phyloP scores from a whole-genome alignment of 2,797 vertebrate species.

The Masticophis lateralis region DNA sequence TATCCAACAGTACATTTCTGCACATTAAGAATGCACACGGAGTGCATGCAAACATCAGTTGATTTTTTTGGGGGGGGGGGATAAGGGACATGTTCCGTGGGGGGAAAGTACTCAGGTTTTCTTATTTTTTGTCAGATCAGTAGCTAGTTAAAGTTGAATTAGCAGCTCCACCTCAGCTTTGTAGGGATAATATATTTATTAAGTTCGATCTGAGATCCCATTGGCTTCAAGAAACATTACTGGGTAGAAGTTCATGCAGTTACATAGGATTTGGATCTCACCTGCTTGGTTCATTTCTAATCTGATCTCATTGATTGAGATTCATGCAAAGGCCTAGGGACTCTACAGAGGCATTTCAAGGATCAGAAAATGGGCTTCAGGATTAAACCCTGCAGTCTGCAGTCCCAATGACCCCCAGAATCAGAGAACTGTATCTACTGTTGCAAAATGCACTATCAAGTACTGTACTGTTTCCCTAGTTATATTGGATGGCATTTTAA shows the following conservation, averaged over 20 bases:
- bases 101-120: neutral
- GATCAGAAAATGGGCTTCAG: neutral
- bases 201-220: neutral
- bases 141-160: neutral
- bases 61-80: neutral
- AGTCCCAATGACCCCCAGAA: neutral
- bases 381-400: neutral
- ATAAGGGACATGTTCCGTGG: neutral
- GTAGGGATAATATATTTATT: neutral
- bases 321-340: neutral
- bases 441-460: neutral
- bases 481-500: neutral
- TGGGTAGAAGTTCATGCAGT: too few relatives aligned
- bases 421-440: neutral
- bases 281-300: neutral
- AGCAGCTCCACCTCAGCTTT: neutral
- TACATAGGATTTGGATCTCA: neutral
- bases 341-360: neutral
- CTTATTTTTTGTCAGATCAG: neutral
- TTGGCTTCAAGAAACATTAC: neutral
- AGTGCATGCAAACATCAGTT: neutral
- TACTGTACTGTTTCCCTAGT: neutral
- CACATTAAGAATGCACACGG: neutral
- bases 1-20: neutral
- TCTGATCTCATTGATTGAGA: neutral